A percentile compares a stretch with the other conserved stretches of the same genome.
Conservation (phyloP, 2,888 invertebrate species). For the Cephus spinipes region DNA sequence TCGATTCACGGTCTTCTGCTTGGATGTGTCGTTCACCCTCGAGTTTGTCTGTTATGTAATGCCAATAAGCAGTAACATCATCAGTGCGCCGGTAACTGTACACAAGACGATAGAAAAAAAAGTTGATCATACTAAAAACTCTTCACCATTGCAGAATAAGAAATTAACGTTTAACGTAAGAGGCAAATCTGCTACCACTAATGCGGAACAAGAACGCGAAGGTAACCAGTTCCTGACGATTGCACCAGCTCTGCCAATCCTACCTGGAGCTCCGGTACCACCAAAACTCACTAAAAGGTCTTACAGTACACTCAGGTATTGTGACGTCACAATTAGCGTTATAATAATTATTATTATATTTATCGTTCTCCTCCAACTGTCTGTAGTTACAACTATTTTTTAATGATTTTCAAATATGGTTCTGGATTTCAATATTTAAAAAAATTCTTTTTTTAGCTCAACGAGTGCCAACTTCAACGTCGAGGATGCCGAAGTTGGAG, state of each 20-base stretch:
- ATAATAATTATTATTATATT: background rate
- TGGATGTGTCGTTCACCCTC: conserved; percentile 22
- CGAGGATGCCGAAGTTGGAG: conserved; percentile 56
- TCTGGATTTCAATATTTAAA: background rate
- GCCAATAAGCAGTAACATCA: conserved; percentile 58
- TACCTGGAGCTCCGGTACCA: conserved; percentile 57
- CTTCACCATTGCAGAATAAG: conserved; percentile 43
- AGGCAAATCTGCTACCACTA: conserved; percentile 49
- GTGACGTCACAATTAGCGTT: background rate
- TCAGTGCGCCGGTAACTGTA: conserved; percentile 43
- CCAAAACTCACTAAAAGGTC: conserved; percentile 57
- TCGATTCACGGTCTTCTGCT: conserved; percentile 17
- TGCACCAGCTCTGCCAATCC: conserved; percentile 60
- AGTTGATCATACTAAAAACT: background rate
- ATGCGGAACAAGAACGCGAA: conserved; percentile 38
- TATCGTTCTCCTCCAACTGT: background rate
- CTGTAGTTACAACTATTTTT: background rate
- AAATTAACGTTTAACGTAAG: conserved; percentile 49
- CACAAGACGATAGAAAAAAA: background rate
- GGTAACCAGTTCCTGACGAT: conserved; percentile 58
- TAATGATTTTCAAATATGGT: background rate
- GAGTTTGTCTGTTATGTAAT: conserved; percentile 55
- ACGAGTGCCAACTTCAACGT: conserved; percentile 41
- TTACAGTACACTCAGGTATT: conserved; percentile 57
- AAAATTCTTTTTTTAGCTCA: conserved; percentile 31